Evolutionary conservation across 2,797 vertebrate species (phyloP).

Genomic region (Gobio occitaniae): DNA sequence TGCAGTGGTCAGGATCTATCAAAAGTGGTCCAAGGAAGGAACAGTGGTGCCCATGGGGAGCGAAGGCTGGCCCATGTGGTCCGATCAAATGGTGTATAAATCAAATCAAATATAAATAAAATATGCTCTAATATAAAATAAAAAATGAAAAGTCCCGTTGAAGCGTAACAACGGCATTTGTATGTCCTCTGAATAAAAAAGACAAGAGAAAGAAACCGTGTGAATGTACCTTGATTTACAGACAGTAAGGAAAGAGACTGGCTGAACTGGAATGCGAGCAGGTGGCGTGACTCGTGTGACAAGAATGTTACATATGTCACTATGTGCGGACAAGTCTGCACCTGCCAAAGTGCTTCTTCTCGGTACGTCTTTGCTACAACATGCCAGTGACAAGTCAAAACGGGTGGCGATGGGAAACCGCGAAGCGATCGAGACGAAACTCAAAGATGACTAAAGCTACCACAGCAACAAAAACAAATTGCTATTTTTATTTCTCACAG

Average conservation of each 20-base stretch:
- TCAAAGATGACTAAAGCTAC: constrained; percentile 41
- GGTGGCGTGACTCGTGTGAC: constrained; percentile 53
- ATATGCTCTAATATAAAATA: not conserved
- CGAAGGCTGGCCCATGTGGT: no score
- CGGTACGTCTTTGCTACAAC: constrained; percentile 9
- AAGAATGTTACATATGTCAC: constrained; percentile 56
- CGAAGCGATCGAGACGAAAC: constrained; percentile 13
- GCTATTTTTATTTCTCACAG: constrained; percentile 41
- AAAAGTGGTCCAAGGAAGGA: no score
- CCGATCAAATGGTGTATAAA: not conserved
- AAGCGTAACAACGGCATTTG: not conserved
- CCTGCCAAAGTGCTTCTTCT: constrained; percentile 47
- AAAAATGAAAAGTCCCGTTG: not conserved
- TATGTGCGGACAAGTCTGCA: constrained; percentile 38
- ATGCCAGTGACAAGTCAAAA: constrained; percentile 41
- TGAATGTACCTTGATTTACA: not conserved
- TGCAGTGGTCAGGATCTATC: no score
- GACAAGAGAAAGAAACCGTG: not conserved
- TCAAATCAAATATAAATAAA: not conserved
- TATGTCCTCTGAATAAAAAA: not conserved
- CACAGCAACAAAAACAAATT: constrained; percentile 6
- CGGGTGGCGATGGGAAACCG: constrained; percentile 38
- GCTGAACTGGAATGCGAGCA: constrained; percentile 54
- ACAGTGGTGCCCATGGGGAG: no score
- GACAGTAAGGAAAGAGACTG: constrained; percentile 30